A percentile compares a stretch with the other conserved stretches of the same genome.
These are phyloP conservation scores for Drosophila miranda DNA, from an alignment of 1,140 invertebrate genomes.

Conservation along the genomic window DNA sequence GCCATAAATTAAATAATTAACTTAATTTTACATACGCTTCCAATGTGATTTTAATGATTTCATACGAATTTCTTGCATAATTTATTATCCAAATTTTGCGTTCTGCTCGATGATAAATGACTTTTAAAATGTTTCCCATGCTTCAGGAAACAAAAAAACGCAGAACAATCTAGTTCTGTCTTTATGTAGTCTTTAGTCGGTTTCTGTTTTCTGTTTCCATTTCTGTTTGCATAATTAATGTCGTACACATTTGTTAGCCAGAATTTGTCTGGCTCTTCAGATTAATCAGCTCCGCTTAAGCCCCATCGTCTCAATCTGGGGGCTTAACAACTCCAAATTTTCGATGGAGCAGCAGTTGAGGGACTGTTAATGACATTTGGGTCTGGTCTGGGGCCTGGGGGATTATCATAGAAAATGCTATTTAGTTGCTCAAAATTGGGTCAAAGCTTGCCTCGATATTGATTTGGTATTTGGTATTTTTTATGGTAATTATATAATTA, in stretches of 20 bases:
- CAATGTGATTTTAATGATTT: slow-evolving; percentile 76
- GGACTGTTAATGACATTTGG: too few relatives aligned
- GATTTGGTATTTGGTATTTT: too few relatives aligned
- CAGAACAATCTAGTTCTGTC: slow-evolving; percentile 64
- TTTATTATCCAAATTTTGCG: slow-evolving; percentile 62
- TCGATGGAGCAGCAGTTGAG: too few relatives aligned
- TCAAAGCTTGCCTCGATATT: too few relatives aligned
- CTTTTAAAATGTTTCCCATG: slow-evolving; percentile 66
- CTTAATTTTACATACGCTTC: slow-evolving; percentile 58
- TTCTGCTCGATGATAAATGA: slow-evolving; percentile 59
- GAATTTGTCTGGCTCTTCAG: slow-evolving; percentile 39
- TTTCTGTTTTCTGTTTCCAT: slow-evolving; percentile 25
- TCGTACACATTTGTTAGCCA: slow-evolving; percentile 56
- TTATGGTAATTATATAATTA: too few relatives aligned
- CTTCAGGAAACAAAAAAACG: slow-evolving; percentile 30
- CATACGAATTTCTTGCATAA: slow-evolving; percentile 64
- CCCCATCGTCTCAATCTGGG: too few relatives aligned
- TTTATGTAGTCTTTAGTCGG: slow-evolving; percentile 4
- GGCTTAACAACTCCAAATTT: too few relatives aligned
- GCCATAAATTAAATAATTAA: slow-evolving; percentile 79
- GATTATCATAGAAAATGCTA: too few relatives aligned
- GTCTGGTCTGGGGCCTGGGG: too few relatives aligned
- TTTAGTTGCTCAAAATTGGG: too few relatives aligned
- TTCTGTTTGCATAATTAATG: slow-evolving; percentile 69
- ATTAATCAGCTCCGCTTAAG: slow-evolving; percentile 21